Conservation (phyloP, 1,140 invertebrate species). For the Habropoda laboriosa region DNA sequence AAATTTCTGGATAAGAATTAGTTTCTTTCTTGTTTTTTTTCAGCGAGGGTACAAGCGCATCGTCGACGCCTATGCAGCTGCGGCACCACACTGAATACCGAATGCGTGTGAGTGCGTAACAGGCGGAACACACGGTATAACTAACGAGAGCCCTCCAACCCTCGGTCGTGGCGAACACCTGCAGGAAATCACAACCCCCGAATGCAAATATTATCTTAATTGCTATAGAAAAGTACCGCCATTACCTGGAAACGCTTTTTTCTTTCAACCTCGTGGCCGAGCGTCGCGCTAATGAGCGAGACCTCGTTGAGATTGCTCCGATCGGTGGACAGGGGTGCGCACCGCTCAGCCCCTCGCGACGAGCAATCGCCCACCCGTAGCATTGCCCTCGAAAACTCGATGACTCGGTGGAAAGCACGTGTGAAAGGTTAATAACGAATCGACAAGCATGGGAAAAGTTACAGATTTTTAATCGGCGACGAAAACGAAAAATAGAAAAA, state of each 20-base stretch:
- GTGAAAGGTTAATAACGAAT: constrained; percentile 43
- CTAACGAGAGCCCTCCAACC: constrained; percentile 68
- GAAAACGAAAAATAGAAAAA: not conserved
- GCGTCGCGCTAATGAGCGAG: constrained; percentile 24
- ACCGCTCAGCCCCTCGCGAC: not conserved
- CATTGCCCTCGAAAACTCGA: constrained; percentile 7
- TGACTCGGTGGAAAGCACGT: constrained; percentile 29
- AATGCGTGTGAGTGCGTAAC: constrained; percentile 29
- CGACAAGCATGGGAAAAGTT: not conserved
- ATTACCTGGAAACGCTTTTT: constrained; percentile 63
- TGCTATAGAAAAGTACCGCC: constrained; percentile 71
- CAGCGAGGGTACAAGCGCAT: too few species aligned
- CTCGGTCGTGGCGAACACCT: constrained; percentile 73
- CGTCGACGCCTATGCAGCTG: constrained; percentile 21
- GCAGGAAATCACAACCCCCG: constrained; percentile 81
- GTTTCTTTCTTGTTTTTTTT: too few species aligned
- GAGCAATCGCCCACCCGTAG: not conserved
- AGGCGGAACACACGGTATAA: constrained; percentile 62
- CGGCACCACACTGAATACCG: constrained; percentile 9
- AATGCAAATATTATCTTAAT: constrained; percentile 82
- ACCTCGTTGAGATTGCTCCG: constrained; percentile 34
- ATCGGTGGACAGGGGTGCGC: not conserved
- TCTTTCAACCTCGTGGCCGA: constrained; percentile 27
- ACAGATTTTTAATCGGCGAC: not conserved
- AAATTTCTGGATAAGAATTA: too few species aligned